phyloP scores from a whole-genome alignment of 2,113 vertebrate species.

The Hypocryptadius cinnamomeus region DNA sequence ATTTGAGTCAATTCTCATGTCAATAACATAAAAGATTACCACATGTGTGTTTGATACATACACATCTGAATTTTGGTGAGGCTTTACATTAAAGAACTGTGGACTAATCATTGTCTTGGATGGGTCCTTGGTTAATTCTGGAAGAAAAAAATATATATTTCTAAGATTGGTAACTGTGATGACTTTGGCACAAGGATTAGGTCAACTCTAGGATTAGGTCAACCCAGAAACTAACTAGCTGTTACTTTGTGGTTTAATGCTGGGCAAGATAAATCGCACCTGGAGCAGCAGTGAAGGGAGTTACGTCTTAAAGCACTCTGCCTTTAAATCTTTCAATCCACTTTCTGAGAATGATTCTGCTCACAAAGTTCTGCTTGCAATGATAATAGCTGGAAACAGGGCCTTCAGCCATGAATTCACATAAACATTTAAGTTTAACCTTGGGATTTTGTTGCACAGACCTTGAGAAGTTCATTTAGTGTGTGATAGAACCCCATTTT shows the following conservation, averaged over 20 bases:
- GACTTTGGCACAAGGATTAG: conserved; percentile 46
- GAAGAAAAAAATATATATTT: neutral
- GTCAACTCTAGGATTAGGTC: conserved; percentile 20
- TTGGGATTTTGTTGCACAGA: neutral
- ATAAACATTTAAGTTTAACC: neutral
- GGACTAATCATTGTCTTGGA: conserved; percentile 58
- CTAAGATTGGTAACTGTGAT: neutral
- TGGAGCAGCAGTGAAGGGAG: neutral
- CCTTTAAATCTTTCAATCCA: neutral
- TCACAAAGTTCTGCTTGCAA: neutral
- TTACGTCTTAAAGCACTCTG: neutral
- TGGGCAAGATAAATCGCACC: neutral
- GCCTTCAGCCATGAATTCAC: neutral
- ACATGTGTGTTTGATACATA: conserved; percentile 37
- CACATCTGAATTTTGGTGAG: conserved; percentile 30
- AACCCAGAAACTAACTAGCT: neutral
- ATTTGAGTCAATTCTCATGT: conserved; percentile 66
- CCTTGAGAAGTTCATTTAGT: neutral
- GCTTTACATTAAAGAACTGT: conserved; percentile 48
- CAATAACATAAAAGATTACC: conserved; percentile 58
- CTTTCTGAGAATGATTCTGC: neutral
- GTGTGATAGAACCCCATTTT: neutral
- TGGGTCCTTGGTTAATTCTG: conserved; percentile 44
- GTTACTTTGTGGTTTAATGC: neutral
- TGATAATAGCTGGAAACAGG: neutral